Percentiles rank a stretch among this genome's conserved stretches.
Evolutionary conservation across 2,113 vertebrate genomes (phyloP).

Genomic region (Mobula hypostoma): DNA sequence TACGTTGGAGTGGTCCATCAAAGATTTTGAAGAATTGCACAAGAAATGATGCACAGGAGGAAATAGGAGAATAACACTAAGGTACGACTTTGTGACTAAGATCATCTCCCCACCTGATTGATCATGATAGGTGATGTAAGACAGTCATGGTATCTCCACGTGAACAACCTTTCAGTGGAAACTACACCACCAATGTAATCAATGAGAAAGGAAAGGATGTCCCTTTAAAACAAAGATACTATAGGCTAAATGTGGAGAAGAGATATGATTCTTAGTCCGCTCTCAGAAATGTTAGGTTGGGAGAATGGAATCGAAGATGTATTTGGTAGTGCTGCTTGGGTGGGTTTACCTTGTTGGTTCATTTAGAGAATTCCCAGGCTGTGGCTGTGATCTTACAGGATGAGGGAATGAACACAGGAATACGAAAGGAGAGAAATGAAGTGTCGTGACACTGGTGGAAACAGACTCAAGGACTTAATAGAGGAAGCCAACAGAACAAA

Average conservation of each 20-base stretch:
- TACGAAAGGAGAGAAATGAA: not conserved
- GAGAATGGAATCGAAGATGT: not conserved
- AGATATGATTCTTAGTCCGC: not conserved
- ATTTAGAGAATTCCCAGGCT: not conserved
- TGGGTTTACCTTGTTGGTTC: not conserved
- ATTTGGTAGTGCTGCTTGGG: not conserved
- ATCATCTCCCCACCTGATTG: not conserved
- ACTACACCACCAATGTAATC: not conserved
- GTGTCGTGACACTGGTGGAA: not conserved
- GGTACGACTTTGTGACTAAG: not conserved
- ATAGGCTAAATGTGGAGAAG: not conserved
- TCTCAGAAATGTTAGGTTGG: not conserved
- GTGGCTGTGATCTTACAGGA: not conserved
- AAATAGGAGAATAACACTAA: not conserved
- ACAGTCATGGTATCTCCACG: not conserved
- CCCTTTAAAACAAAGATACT: not conserved
- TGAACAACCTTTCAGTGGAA: not conserved
- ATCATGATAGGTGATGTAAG: not conserved
- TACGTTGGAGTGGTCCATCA: not conserved
- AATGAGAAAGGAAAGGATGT: not conserved
- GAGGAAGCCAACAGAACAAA: not conserved
- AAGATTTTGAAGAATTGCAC: not conserved
- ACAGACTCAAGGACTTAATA: not conserved
- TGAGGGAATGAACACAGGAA: not conserved
- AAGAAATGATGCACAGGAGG: not conserved